Evolutionary conservation across 2,113 vertebrate genomes (phyloP).

Genomic region (Peromyscus polionotus): DNA sequence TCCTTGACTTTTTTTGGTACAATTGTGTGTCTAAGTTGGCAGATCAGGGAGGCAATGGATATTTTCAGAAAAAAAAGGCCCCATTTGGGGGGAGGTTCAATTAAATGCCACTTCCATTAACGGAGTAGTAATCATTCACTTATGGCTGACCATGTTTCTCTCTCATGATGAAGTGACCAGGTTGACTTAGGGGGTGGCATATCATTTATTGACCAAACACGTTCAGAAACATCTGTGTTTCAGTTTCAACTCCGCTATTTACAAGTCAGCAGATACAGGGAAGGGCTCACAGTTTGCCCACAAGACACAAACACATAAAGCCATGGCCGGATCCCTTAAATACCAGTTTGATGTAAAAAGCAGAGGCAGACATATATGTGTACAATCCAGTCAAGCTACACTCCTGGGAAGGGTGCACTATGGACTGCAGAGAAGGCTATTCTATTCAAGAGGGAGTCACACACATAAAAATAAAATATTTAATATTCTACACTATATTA

Average conservation of each 20-base stretch:
- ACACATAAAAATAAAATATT: slow-evolving; percentile 89
- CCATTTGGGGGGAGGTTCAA: neutral
- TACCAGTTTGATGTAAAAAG: slow-evolving; percentile 30
- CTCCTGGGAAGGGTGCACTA: neutral
- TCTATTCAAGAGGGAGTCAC: slow-evolving; percentile 65
- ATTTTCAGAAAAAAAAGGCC: neutral
- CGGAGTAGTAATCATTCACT: neutral
- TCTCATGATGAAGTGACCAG: slow-evolving; percentile 23
- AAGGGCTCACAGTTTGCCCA: slow-evolving; percentile 27
- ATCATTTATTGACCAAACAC: slow-evolving; percentile 37
- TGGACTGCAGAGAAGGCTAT: slow-evolving; percentile 55
- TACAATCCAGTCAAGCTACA: neutral
- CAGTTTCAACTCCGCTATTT: slow-evolving; percentile 55
- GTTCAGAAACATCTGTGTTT: slow-evolving; percentile 32
- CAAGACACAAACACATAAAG: slow-evolving; percentile 53
- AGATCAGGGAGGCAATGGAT: neutral
- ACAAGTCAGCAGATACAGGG: slow-evolving; percentile 48
- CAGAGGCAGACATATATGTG: neutral
- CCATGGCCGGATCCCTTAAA: slow-evolving; percentile 1
- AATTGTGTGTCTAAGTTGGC: neutral
- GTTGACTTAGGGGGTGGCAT: neutral
- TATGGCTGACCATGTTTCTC: neutral
- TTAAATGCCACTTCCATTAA: neutral
- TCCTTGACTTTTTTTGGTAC: neutral
- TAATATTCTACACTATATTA: slow-evolving; percentile 92